Percentiles rank a stretch among this genome's conserved stretches.
phyloP scores from a whole-genome alignment of 1,140 invertebrate genomes.

The Caenorhabditis remanei region DNA sequence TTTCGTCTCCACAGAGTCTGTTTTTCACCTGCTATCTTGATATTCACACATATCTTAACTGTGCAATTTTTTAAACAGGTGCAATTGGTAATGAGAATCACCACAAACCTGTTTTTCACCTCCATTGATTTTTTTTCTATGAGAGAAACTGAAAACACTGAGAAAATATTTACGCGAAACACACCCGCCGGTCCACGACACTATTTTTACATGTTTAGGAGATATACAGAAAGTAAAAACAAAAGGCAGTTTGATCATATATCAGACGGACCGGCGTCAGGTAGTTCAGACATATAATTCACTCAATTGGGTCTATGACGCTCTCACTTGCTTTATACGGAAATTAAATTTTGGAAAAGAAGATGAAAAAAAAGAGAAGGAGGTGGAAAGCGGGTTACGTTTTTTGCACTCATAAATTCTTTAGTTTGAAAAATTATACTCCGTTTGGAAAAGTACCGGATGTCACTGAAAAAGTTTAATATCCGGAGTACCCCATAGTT shows the following conservation, averaged over 20 bases:
- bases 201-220: too few relatives aligned
- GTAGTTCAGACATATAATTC: slow-evolving; percentile 34
- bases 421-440: neutral
- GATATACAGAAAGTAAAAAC: neutral
- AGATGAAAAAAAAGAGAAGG: neutral
- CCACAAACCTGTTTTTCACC: neutral
- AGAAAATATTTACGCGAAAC: neutral
- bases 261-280: neutral
- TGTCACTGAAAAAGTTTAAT: slow-evolving; percentile 28
- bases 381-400: neutral
- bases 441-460: neutral
- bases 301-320: slow-evolving; percentile 21
- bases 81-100: neutral
- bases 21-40: neutral
- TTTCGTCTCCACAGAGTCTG: too few relatives aligned
- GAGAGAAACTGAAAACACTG: neutral
- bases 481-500: neutral
- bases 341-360: slow-evolving; percentile 21
- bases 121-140: neutral
- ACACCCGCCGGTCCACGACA: neutral
- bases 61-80: neutral
- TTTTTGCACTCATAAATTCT: slow-evolving; percentile 24
- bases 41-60: neutral
- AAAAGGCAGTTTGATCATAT: neutral
- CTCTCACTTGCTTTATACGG: neutral